phyloP scores from a whole-genome alignment of 2,888 invertebrate species.

The Drosophila mayaguana region DNA sequence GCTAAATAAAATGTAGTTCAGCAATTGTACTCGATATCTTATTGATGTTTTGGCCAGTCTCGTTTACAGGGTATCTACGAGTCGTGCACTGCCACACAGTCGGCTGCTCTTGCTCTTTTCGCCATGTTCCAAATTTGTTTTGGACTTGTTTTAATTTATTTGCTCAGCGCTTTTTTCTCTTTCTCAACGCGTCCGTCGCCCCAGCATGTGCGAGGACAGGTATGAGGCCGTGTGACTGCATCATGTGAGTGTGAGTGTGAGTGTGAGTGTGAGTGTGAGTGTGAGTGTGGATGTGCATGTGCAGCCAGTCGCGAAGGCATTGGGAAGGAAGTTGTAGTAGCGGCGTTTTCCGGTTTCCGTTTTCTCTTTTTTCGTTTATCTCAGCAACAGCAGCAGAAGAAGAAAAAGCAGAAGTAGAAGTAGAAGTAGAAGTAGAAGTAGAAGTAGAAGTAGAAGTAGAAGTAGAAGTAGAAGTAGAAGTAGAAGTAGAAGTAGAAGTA shows the following conservation, averaged over 20 bases:
- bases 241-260: constrained; percentile 16
- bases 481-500: not conserved
- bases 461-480: not conserved
- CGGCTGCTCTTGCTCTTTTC: constrained; percentile 6
- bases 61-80: not conserved
- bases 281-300: constrained; percentile 14
- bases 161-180: constrained; percentile 42
- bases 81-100: not conserved
- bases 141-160: constrained; percentile 60
- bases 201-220: constrained; percentile 23
- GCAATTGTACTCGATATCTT: not conserved
- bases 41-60: too few species aligned
- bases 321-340: constrained; percentile 70
- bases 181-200: constrained; percentile 15
- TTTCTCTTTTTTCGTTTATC: constrained; percentile 15
- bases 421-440: not conserved
- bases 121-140: constrained; percentile 40
- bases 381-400: not conserved
- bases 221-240: constrained; percentile 30
- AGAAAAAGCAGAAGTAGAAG: too few species aligned
- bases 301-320: constrained; percentile 43
- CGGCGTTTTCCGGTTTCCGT: constrained; percentile 71
- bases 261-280: constrained; percentile 22
- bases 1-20: too few species aligned
- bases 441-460: too few species aligned